Percentiles rank a stretch among this genome's conserved stretches.
Conservation (phyloP, 2,113 vertebrate species). For the Periophthalmodon schlosseri region DNA sequence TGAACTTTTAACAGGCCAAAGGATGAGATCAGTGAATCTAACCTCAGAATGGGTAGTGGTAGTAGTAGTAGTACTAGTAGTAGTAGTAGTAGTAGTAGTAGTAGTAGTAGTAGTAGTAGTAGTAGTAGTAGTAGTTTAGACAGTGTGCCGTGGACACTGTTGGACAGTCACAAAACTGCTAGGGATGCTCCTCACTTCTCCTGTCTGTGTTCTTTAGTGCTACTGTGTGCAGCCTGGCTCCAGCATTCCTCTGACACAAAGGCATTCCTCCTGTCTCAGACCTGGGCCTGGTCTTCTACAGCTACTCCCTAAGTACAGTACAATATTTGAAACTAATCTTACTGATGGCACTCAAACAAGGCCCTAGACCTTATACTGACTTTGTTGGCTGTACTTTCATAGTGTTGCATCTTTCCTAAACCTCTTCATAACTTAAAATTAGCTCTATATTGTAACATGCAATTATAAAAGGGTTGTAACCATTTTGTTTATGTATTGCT, state of each 20-base stretch:
- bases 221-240: slow-evolving; percentile 57
- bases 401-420: neutral
- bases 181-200: slow-evolving; percentile 43
- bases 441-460: neutral
- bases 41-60: slow-evolving; percentile 45
- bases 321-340: neutral
- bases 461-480: neutral
- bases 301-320: neutral
- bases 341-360: neutral
- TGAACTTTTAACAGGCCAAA: neutral
- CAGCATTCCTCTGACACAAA: slow-evolving; percentile 75
- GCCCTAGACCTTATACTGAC: neutral
- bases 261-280: slow-evolving; percentile 76
- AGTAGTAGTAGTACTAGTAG: slow-evolving; percentile 34
- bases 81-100: slow-evolving; percentile 28
- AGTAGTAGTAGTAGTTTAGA: slow-evolving; percentile 44
- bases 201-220: slow-evolving; percentile 71
- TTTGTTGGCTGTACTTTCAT: neutral
- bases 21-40: slow-evolving; percentile 24
- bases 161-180: slow-evolving; percentile 35
- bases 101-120: no score
- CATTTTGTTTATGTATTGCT: neutral
- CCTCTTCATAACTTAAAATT: neutral
- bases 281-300: slow-evolving; percentile 33
- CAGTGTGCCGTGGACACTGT: slow-evolving; percentile 28